Base-by-base conservation (phyloP, 2,113 vertebrate genomes). In the Crotalus tigris region DNA sequence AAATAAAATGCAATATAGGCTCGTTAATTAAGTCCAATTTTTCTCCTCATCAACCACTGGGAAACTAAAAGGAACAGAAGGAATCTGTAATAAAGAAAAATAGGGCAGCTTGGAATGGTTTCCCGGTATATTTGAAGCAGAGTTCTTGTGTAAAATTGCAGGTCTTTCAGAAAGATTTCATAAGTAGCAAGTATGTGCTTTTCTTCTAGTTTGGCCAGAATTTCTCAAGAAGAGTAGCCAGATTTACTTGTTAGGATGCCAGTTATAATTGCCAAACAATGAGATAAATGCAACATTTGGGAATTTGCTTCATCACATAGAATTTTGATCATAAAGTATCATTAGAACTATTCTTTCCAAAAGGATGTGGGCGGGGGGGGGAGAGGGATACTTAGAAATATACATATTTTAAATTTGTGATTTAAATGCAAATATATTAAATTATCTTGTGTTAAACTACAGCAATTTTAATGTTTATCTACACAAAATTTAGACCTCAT, bases 21-120 rank as follows among this genome's bases (percentile, higher is more conserved):
- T 90, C 23, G 15, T 93, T 93, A 93, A 93, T 93, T 93, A 93
- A 90, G 92, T 90, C 92, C 89, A 93, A 90, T 93, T 93, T 93
- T 90, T 93, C 92, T 93, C 89, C 81, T 90, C 89, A 87, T 90
- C 92, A 93, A 90, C 92, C 92, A 90, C 92, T 93, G 92, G 92
- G 92, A 93, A 93, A 90, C 92, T 90, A 87, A 93, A 69, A 93
- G 81, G 92, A 93, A 93, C 92, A 90, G 92, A 93, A 93, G 89
- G 81, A 93, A 90, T 87, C 54, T 90, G 89, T 85, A 87, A 57
- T 54, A 87, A 64, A 90, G 92, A 69, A 90, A 87, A 90, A 93
- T 44, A 90, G 92, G 89, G 57, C 75, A 90, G 69, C 88, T 90
- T 87, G 51, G n/a, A 93, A 87, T 69, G 81, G 53, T 92, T 92